phyloP scores from a whole-genome alignment of 2,888 invertebrate species.

The Minunthozetes semirufus region DNA sequence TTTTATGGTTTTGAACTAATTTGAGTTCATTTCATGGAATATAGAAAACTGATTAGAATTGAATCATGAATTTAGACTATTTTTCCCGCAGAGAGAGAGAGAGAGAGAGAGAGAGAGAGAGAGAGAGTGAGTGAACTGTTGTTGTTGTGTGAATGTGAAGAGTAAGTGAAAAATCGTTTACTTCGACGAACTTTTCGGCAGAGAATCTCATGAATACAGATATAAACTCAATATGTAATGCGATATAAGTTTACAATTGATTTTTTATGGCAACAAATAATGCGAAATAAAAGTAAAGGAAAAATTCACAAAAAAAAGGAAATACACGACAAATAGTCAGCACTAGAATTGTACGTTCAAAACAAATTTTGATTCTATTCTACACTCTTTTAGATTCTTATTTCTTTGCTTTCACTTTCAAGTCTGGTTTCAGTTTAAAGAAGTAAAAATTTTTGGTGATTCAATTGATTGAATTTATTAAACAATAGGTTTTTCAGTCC shows the following conservation, averaged over 20 bases:
- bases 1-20: no score
- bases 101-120: slow-evolving; percentile 11
- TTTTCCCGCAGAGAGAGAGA: slow-evolving; percentile 19
- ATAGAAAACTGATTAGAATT: no score
- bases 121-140: neutral
- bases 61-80: no score
- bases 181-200: neutral
- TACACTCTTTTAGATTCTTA: no score
- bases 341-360: neutral
- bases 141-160: neutral
- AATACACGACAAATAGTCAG: slow-evolving; percentile 10
- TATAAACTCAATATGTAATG: slow-evolving; percentile 21
- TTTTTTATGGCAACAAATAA: slow-evolving; percentile 18
- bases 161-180: neutral
- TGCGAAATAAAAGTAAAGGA: neutral
- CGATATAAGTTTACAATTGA: slow-evolving; percentile 22
- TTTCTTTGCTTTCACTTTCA: no score
- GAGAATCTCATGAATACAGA: slow-evolving; percentile 15
- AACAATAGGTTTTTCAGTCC: neutral
- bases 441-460: neutral
- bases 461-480: neutral
- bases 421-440: no score
- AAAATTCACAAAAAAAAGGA: slow-evolving; percentile 2
- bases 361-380: neutral
- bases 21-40: no score